Evolutionary conservation across 2,888 invertebrate species (phyloP).

Genomic region (Xestia c-nigrum): DNA sequence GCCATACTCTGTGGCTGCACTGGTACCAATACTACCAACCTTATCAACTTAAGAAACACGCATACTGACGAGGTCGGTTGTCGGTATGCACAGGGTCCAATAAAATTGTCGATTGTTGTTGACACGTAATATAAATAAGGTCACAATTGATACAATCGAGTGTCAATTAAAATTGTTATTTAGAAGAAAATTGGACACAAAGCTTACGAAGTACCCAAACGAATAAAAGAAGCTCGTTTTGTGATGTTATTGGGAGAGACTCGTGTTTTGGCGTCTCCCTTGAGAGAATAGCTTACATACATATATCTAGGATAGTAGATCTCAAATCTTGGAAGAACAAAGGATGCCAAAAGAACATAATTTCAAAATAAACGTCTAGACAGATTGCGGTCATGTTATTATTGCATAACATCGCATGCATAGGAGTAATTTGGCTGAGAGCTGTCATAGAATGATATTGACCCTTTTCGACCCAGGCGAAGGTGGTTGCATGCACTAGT

Average conservation of each 20-base stretch:
- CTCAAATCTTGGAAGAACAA: conserved; percentile 18
- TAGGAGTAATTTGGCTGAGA: conserved; percentile 57
- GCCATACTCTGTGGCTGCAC: conserved; percentile 50
- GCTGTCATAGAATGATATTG: conserved; percentile 63
- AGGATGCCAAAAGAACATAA: conserved; percentile 9
- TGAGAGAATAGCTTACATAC: neutral
- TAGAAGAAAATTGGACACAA: conserved; percentile 2
- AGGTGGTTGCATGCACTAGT: conserved; percentile 40
- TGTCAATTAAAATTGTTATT: conserved; percentile 29
- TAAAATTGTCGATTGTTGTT: conserved; percentile 52
- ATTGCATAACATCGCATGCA: conserved; percentile 58
- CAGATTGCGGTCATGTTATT: conserved; percentile 53
- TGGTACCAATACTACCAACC: conserved; percentile 49
- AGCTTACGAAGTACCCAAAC: neutral
- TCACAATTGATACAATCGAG: conserved; percentile 30
- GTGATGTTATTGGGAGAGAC: neutral
- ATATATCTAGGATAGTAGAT: neutral
- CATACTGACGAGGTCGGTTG: conserved; percentile 58
- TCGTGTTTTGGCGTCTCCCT: neutral
- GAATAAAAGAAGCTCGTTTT: neutral
- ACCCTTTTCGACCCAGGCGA: conserved; percentile 62
- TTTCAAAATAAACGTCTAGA: conserved; percentile 44
- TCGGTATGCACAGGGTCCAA: conserved; percentile 46
- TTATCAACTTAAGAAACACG: conserved; percentile 51
- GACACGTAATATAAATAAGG: conserved; percentile 62